phyloP scores from a whole-genome alignment of 92 coral and sea anemone genomes.

The Parazoanthus swiftii region DNA sequence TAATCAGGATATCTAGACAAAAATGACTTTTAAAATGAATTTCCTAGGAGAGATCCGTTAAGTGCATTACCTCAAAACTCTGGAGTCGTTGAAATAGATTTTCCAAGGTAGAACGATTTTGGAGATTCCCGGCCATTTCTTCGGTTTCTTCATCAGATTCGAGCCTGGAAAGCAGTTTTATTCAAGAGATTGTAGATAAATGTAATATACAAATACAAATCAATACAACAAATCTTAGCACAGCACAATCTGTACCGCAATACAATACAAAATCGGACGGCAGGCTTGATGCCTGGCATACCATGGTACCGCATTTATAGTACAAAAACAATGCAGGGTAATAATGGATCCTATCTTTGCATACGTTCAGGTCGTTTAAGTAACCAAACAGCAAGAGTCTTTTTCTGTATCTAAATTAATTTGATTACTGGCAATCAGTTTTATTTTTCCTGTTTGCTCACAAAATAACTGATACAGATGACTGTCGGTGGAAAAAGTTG shows the following conservation, averaged over 20 bases:
- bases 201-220: background rate
- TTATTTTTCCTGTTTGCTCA: no score
- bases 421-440: no score
- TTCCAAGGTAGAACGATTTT: conserved; percentile 82
- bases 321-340: background rate
- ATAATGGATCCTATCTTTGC: no score
- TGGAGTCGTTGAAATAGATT: conserved; percentile 79
- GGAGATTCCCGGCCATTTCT: conserved; percentile 58
- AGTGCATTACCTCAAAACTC: conserved; percentile 73
- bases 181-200: background rate
- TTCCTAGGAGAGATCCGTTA: no score
- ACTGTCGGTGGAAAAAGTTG: no score
- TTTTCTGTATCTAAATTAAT: no score
- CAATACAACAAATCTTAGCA: background rate
- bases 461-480: no score
- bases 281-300: background rate
- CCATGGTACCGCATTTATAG: background rate
- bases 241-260: background rate
- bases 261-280: background rate
- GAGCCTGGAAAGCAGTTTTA: conserved; percentile 49
- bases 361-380: no score
- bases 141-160: conserved; percentile 76
- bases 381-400: no score
- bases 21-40: no score
- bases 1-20: no score